A percentile compares a stretch with the other conserved stretches of the same genome.
These are phyloP conservation scores for Loriculus beryllinus DNA, from an alignment of 2,797 vertebrate species.

Conservation along the genomic window DNA sequence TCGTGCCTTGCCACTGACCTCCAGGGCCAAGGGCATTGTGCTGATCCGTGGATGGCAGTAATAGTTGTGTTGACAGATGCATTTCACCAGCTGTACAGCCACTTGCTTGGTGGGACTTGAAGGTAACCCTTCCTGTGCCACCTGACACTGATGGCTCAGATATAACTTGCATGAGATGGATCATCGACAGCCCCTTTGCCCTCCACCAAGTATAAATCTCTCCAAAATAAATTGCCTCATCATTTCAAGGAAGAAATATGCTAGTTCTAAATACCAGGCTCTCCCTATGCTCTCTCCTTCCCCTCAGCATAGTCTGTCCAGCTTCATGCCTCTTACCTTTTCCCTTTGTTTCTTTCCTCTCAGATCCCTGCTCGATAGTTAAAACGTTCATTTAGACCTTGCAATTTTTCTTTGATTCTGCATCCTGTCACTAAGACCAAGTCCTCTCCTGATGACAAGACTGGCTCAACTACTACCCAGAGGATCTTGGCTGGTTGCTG, in stretches of 20 bases:
- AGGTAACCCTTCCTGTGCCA: constrained; percentile 60
- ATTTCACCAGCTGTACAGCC: constrained; percentile 87
- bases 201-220: not conserved
- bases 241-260: not conserved
- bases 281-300: not conserved
- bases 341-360: not conserved
- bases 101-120: constrained; percentile 42
- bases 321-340: not conserved
- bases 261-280: not conserved
- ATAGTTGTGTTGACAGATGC: constrained; percentile 94
- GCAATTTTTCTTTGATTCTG: not conserved
- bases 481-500: not conserved
- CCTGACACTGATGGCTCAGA: not conserved
- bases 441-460: not conserved
- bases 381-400: not conserved
- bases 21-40: constrained; percentile 83
- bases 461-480: not conserved
- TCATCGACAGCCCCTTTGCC: not conserved
- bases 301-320: not conserved
- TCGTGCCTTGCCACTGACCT: constrained; percentile 74
- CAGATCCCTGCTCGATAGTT: not conserved
- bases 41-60: constrained; percentile 86
- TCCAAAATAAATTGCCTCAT: not conserved
- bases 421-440: not conserved
- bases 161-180: not conserved